A percentile compares a stretch with the other conserved stretches of the same genome.
Evolutionary conservation across 2,113 vertebrate genomes (phyloP).

Genomic region (human (Homo sapiens)): GRCh38 chr4:23774501-23775000

Average conservation of each 20-base stretch:
- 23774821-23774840: background rate
- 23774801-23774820: background rate
- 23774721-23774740: background rate
- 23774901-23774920: background rate
- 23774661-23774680: background rate
- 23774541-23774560: background rate
- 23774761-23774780: background rate
- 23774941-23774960: background rate
- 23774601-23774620: background rate
- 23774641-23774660: background rate
- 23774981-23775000: background rate
- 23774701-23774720: background rate
- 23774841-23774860: background rate
- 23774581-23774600: background rate
- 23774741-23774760: background rate
- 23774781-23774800: fast-evolving
- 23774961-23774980: background rate
- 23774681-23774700: background rate
- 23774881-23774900: background rate
- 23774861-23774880: background rate
- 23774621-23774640: background rate
- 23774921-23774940: background rate
- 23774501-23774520: background rate
- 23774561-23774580: background rate
- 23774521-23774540: background rate